Percentiles rank a stretch among this genome's conserved stretches.
These are phyloP conservation scores for Phrynocephalus guinanensis DNA, from an alignment of 2,797 vertebrate species.

Conservation along the genomic window DNA sequence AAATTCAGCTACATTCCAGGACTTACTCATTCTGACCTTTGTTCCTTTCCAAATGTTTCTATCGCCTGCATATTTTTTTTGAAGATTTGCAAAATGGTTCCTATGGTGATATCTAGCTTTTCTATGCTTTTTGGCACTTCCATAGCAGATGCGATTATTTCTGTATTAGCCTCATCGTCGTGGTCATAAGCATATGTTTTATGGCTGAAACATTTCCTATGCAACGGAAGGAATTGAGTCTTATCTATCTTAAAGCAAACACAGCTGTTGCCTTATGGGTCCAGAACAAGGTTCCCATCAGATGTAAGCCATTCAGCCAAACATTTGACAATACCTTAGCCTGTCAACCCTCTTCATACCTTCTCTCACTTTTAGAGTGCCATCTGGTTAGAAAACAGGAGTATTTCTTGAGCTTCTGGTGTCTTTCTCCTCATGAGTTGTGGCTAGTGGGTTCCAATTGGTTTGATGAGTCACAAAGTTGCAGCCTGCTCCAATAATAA, in stretches of 20 bases:
- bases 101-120: slow-evolving; percentile 63
- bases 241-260: neutral
- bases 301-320: neutral
- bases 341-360: neutral
- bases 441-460: neutral
- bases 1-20: slow-evolving; percentile 38
- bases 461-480: neutral
- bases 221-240: neutral
- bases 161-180: slow-evolving; percentile 3
- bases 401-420: neutral
- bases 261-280: neutral
- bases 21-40: slow-evolving; percentile 50
- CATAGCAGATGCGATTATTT: slow-evolving; percentile 29
- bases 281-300: neutral
- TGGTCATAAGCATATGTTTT: neutral
- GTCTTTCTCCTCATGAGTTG: neutral
- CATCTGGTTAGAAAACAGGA: neutral
- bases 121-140: slow-evolving; percentile 40
- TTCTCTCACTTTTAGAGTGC: neutral
- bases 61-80: slow-evolving; percentile 39
- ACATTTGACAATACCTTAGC: neutral
- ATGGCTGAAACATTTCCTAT: neutral
- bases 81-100: slow-evolving; percentile 44
- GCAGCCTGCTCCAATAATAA: neutral
- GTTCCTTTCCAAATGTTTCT: slow-evolving; percentile 39